phyloP scores from a whole-genome alignment of 2,888 invertebrate species.

The Ormyrus pomaceus region DNA sequence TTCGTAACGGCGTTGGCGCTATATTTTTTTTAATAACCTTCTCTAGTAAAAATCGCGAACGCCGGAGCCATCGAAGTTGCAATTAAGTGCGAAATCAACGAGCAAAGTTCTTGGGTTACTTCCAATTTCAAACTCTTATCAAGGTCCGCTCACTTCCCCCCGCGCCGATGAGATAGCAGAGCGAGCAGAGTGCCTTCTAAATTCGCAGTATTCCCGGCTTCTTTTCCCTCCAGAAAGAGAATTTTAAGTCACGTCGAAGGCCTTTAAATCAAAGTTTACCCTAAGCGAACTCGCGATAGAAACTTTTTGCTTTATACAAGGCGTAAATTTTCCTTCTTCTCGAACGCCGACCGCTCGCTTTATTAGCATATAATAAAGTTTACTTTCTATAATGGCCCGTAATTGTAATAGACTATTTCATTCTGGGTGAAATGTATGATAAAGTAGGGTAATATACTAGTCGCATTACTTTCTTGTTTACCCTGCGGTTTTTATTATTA shows the following conservation, averaged over 20 bases:
- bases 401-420: too few relatives aligned
- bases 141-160: constrained; percentile 6
- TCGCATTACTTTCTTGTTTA: too few relatives aligned
- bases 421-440: too few relatives aligned
- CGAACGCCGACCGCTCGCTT: not conserved
- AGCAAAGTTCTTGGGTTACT: constrained; percentile 40
- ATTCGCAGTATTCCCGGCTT: constrained; percentile 18
- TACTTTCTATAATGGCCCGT: not conserved
- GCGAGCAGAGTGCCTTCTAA: constrained; percentile 28
- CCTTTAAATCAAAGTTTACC: constrained; percentile 37
- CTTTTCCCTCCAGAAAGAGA: constrained; percentile 14
- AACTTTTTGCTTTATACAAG: constrained; percentile 28
- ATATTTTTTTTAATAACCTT: not conserved
- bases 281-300: not conserved
- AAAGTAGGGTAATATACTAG: too few relatives aligned
- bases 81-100: constrained; percentile 49
- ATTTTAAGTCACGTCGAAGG: constrained; percentile 42
- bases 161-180: constrained; percentile 21
- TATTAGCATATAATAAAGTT: constrained; percentile 9
- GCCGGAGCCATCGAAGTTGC: constrained; percentile 32
- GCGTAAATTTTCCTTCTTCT: not conserved
- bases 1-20: too few relatives aligned
- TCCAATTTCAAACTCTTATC: constrained; percentile 45
- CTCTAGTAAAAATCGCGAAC: constrained; percentile 15
- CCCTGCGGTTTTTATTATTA: too few relatives aligned